Evolutionary conservation across 2,888 invertebrate species (phyloP), one percentile per base, ranked within the genome.

Genomic region (Autographa gamma): DNA sequence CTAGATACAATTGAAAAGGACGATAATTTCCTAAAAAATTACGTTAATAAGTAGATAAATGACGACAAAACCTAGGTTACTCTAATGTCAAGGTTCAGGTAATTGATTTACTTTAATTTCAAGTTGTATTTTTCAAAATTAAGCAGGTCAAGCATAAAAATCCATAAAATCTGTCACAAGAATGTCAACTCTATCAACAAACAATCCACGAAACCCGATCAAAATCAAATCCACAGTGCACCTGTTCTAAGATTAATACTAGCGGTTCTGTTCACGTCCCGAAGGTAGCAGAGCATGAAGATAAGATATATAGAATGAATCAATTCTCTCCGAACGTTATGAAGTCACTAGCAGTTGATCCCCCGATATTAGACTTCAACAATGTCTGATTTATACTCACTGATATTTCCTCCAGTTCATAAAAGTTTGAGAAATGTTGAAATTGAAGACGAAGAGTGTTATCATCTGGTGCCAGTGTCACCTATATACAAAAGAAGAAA

Each of bases 271-370:
- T 59, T 65, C 63, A 71, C 63, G 65, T 62, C 65, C 31, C 31
- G 43, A 63, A 62, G 43, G 18, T 68, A 82, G 69, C 67, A 71
- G 83, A 66, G 61, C 41, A 71, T 72, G 41, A 80, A 82, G 74
- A 69, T 80, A 70, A 72, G 83, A 70, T 64, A 71, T 31, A 71
- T 68, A 65, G 74, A 82, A 70, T 62, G 63, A 43, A 25, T 60
- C 66, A 56, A 70, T 82, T 64, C 19, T 69, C 67, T 32, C 52
- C 19, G 38, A 41, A 63, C 48, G 69, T n/a, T 70, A 54, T 48
- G 19, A 79, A 80, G 66, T 69, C 48, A 25, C 31, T 3, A 19
- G 63, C 16, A 34, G 67, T 11, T 43, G 54, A 79, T 73, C 66
- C 63, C 54, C 52, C 38, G 60, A 34, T 52, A 31, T 63, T 52